Conservation (phyloP, 1,140 invertebrate species). For the Gonioctena quinquepunctata region DNA sequence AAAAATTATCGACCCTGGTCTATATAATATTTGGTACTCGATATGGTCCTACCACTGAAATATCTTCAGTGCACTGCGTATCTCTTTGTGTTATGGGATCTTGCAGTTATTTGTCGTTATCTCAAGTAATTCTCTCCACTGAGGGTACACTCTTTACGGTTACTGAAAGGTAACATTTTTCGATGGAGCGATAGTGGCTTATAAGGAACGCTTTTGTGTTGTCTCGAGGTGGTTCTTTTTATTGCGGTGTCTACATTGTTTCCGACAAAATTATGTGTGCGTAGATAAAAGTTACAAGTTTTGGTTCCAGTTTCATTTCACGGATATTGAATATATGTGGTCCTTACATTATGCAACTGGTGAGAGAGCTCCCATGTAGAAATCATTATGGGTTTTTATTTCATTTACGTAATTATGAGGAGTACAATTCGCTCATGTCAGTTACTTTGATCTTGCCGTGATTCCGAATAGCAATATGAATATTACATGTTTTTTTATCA, state of each 20-base stretch:
- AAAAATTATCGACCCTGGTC: too few relatives aligned
- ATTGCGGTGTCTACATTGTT: constrained; percentile 1
- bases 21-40: too few relatives aligned
- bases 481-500: too few relatives aligned
- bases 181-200: background rate
- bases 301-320: background rate
- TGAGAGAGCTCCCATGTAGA: too few relatives aligned
- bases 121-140: background rate
- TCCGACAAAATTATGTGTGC: background rate
- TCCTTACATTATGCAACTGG: too few relatives aligned
- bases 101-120: background rate
- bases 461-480: too few relatives aligned
- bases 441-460: too few relatives aligned
- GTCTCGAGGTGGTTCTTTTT: background rate
- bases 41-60: background rate
- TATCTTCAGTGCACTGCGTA: background rate
- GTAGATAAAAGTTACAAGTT: background rate
- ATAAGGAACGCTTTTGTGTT: background rate
- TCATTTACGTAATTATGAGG: too few relatives aligned
- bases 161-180: background rate
- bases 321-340: background rate
- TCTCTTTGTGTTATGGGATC: background rate
- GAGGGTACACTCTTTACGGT: background rate
- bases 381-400: too few relatives aligned
- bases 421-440: too few relatives aligned